phyloP scores from a whole-genome alignment of 2,113 vertebrate genomes.

The Accipiter cooperii region DNA sequence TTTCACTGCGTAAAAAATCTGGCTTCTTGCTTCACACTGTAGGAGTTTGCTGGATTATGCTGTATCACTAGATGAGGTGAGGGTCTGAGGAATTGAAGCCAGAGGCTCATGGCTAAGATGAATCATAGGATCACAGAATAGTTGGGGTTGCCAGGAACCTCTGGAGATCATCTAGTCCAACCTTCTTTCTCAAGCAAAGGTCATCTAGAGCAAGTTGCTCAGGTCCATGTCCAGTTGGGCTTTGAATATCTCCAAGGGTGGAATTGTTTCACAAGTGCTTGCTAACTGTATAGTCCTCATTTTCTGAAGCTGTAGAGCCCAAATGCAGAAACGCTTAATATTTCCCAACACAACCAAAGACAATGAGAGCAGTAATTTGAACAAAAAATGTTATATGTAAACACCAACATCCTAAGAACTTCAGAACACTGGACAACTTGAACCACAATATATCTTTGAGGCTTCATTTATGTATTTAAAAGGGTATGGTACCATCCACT shows the following conservation, averaged over 20 bases:
- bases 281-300: background rate
- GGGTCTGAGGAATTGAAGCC: background rate
- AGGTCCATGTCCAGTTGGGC: accelerated
- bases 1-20: background rate
- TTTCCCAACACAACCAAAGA: background rate
- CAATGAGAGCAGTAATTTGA: background rate
- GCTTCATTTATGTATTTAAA: background rate
- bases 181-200: background rate
- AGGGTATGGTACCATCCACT: background rate
- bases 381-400: background rate
- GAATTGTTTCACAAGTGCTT: background rate
- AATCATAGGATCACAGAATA: background rate
- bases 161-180: background rate
- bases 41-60: background rate
- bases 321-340: background rate
- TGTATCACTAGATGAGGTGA: background rate
- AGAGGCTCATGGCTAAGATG: background rate
- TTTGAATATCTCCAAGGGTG: background rate
- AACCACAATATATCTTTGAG: background rate
- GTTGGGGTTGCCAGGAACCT: background rate
- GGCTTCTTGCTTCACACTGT: background rate
- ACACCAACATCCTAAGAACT: background rate
- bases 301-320: background rate
- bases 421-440: background rate
- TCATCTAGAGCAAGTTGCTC: background rate